phyloP scores from a whole-genome alignment of 2,797 vertebrate species.

The Scleropages formosus region DNA sequence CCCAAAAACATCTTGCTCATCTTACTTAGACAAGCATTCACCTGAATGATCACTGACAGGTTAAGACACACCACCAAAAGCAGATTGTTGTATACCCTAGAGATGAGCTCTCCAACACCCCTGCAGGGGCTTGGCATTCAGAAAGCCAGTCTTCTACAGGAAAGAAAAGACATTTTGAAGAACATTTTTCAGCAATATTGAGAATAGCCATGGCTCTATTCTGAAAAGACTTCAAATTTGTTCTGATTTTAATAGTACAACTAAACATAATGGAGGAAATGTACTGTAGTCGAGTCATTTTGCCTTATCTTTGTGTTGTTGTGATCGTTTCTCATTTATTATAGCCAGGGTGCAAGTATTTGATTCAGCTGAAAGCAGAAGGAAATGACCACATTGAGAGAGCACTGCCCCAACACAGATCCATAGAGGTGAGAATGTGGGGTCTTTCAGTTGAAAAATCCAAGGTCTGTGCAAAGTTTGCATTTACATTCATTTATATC shows the following conservation, averaged over 20 bases:
- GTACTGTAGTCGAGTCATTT: neutral
- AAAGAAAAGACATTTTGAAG: neutral
- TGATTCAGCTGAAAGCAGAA: conserved; percentile 88
- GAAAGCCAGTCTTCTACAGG: neutral
- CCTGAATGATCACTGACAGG: no score
- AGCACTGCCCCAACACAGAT: conserved; percentile 84
- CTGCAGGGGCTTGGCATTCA: neutral
- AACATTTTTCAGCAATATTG: no score
- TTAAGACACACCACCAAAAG: no score
- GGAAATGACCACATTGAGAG: conserved; percentile 96
- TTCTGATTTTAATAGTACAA: no score
- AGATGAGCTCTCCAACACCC: no score
- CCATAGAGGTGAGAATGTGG: conserved; percentile 76
- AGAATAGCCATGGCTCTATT: no score
- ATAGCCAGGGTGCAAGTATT: conserved; percentile 85
- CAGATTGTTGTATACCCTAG: no score
- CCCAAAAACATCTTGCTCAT: no score
- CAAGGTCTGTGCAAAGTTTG: neutral
- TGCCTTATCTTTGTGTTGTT: neutral
- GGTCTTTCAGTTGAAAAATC: neutral
- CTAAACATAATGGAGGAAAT: no score
- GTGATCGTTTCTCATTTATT: conserved; percentile 1
- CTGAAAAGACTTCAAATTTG: no score
- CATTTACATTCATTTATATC: neutral
- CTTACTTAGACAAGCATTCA: no score